These are phyloP conservation scores for Calidris pugnax DNA, from an alignment of 2,113 vertebrate species.

Conservation along the genomic window DNA sequence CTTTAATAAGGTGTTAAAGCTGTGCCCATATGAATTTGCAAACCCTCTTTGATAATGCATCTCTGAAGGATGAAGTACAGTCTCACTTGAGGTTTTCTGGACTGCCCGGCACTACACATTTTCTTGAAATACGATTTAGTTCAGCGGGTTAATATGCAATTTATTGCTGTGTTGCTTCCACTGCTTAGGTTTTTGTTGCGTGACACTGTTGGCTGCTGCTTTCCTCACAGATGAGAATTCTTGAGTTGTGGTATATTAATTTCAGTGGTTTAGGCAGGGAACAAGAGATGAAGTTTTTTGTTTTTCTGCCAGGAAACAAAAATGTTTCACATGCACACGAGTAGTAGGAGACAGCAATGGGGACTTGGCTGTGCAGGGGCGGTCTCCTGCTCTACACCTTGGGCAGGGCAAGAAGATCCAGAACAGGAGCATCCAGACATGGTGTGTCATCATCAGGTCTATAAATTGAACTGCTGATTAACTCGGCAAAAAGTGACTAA, in stretches of 20 bases:
- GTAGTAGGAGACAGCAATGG: not conserved
- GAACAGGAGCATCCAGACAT: not conserved
- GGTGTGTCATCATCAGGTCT: not conserved
- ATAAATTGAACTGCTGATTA: not conserved
- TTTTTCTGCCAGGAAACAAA: not conserved
- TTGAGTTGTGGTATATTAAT: not conserved
- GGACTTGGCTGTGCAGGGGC: not conserved
- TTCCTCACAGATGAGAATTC: not conserved
- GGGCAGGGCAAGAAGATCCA: not conserved
- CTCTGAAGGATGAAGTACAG: not conserved
- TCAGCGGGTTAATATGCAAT: constrained; percentile 11
- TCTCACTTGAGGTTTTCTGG: not conserved
- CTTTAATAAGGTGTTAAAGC: constrained; percentile 23
- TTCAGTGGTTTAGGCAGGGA: not conserved
- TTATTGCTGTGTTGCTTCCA: not conserved
- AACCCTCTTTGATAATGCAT: not conserved
- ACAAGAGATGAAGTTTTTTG: not conserved
- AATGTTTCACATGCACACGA: not conserved
- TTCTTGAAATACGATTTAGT: not conserved
- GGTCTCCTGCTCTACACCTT: fast-evolving
- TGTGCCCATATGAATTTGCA: not conserved
- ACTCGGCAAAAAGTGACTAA: not conserved
- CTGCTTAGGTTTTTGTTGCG: not conserved
- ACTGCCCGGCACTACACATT: not conserved
- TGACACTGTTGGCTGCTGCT: not conserved